Evolutionary conservation across 2,797 vertebrate species (phyloP).

Genomic region (Scyliorhinus canicula): DNA sequence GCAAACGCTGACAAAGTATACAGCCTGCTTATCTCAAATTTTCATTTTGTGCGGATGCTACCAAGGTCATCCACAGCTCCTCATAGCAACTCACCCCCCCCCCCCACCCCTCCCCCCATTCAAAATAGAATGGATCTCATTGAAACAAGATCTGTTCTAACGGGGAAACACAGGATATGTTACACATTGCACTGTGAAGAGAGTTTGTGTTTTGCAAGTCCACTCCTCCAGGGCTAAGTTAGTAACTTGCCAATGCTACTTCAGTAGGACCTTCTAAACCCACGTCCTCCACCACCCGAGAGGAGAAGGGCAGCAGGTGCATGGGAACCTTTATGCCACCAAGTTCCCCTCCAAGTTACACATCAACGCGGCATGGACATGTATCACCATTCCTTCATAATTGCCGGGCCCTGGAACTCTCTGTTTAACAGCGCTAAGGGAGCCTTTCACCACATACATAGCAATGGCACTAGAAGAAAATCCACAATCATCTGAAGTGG

Average conservation of each 20-base stretch:
- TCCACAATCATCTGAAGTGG: neutral
- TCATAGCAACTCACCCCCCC: too few species aligned
- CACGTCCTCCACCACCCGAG: neutral
- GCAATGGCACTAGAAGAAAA: neutral
- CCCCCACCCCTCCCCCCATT: neutral
- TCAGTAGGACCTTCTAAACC: neutral
- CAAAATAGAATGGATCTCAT: neutral
- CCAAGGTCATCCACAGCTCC: neutral
- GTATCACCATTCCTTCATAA: neutral
- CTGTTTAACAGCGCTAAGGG: neutral
- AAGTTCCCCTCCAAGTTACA: neutral
- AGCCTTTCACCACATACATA: neutral
- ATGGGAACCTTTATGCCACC: neutral
- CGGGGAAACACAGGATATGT: neutral
- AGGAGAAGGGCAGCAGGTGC: too few species aligned
- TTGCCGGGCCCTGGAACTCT: neutral
- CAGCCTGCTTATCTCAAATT: constrained; percentile 33
- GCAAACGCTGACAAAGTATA: constrained; percentile 14
- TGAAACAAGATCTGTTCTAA: neutral
- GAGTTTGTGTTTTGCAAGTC: neutral
- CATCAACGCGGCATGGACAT: neutral
- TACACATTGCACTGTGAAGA: neutral
- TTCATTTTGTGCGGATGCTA: neutral
- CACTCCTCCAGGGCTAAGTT: neutral
- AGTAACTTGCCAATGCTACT: neutral